Conservation (phyloP, 2,797 vertebrate genomes). For the Enteromius mattozi region DNA sequence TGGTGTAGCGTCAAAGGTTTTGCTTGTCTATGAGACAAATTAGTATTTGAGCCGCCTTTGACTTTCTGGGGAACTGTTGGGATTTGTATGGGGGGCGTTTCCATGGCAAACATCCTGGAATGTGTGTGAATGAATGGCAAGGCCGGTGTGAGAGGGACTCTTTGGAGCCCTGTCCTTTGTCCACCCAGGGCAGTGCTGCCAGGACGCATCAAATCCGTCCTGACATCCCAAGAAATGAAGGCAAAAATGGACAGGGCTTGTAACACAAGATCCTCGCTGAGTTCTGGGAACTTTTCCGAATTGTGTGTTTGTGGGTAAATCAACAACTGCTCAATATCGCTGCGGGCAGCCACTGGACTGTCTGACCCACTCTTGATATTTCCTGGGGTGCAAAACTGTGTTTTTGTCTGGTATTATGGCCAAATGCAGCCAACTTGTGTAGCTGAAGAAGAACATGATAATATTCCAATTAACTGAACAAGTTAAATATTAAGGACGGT, state of each 20-base stretch:
- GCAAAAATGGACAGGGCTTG: slow-evolving; percentile 41
- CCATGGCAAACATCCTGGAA: slow-evolving; percentile 67
- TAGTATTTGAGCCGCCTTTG: slow-evolving; percentile 57
- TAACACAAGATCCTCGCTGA: slow-evolving; percentile 34
- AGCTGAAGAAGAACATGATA: neutral
- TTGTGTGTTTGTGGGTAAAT: slow-evolving; percentile 47
- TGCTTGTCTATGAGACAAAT: slow-evolving; percentile 61
- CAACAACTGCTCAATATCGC: slow-evolving; percentile 21
- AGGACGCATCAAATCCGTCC: slow-evolving; percentile 43
- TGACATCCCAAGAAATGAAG: slow-evolving; percentile 46
- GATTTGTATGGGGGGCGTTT: slow-evolving; percentile 56
- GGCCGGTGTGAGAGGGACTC: slow-evolving; percentile 49
- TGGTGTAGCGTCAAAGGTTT: slow-evolving; percentile 39
- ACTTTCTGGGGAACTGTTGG: slow-evolving; percentile 57
- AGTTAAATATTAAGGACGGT: neutral
- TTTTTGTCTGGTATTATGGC: slow-evolving; percentile 10
- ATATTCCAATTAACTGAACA: neutral
- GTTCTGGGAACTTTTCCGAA: slow-evolving; percentile 43
- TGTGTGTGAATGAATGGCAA: slow-evolving; percentile 52
- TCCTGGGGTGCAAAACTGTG: slow-evolving; percentile 19
- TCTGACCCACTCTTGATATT: slow-evolving; percentile 28
- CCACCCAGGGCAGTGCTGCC: slow-evolving; percentile 33
- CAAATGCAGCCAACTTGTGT: neutral
- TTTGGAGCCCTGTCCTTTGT: slow-evolving; percentile 58
- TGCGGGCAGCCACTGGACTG: slow-evolving; percentile 9